Percentiles rank a stretch among this genome's conserved stretches.
These are phyloP conservation scores for Acomys russatus DNA, from an alignment of 2,797 vertebrate genomes.

Conservation along the genomic window DNA sequence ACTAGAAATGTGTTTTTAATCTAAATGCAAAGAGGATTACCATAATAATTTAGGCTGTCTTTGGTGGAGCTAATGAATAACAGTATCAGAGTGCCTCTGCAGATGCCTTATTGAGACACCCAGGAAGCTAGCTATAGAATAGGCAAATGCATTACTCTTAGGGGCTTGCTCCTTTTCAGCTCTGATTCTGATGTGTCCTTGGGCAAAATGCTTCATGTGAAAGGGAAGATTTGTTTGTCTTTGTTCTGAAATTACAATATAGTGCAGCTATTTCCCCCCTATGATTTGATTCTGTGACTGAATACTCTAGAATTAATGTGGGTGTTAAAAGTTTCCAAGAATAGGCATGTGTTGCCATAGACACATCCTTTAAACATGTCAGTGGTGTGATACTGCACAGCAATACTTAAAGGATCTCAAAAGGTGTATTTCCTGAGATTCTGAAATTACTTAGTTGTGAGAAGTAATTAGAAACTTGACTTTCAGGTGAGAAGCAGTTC, in stretches of 20 bases:
- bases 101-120: not conserved
- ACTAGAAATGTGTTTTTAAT: slow-evolving; percentile 71
- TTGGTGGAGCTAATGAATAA: slow-evolving; percentile 56
- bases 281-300: slow-evolving; percentile 77
- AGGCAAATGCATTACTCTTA: not conserved
- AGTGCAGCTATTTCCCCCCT: slow-evolving; percentile 76
- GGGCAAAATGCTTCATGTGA: slow-evolving; percentile 23
- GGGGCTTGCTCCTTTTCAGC: not conserved
- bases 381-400: slow-evolving; percentile 71
- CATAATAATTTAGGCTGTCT: slow-evolving; percentile 67
- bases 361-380: slow-evolving; percentile 84
- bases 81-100: slow-evolving; percentile 5
- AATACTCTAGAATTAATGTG: slow-evolving; percentile 71
- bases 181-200: slow-evolving; percentile 62
- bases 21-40: slow-evolving; percentile 72
- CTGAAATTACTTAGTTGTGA: slow-evolving; percentile 83
- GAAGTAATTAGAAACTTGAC: slow-evolving; percentile 84
- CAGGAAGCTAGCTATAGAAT: not conserved
- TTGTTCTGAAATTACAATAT: slow-evolving; percentile 78
- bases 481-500: slow-evolving; percentile 72
- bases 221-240: slow-evolving; percentile 75
- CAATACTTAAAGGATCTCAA: slow-evolving; percentile 75
- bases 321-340: slow-evolving; percentile 82
- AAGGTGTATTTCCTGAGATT: slow-evolving; percentile 81
- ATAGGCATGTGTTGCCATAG: slow-evolving; percentile 87